Percentiles rank a stretch among this genome's conserved stretches.
Evolutionary conservation across 2,113 vertebrate species (phyloP).

Genomic region (Xyliphius kryptos): DNA sequence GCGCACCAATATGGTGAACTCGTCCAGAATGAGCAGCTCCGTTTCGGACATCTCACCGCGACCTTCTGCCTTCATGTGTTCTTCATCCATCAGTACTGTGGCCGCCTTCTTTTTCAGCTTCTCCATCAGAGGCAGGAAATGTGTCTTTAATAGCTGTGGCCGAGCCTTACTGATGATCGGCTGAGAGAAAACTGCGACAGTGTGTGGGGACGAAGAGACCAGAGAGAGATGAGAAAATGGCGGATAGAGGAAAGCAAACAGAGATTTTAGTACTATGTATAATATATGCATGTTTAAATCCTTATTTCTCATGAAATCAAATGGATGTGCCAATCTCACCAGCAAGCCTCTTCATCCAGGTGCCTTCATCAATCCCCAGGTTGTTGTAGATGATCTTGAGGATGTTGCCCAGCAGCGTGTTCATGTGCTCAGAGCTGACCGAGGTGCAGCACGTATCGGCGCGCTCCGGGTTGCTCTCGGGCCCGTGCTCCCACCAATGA

Average conservation of each 20-base stretch:
- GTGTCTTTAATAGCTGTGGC: conserved; percentile 84
- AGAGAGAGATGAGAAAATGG: no score
- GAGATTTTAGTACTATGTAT: no score
- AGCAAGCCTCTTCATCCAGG: conserved; percentile 95
- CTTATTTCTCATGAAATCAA: no score
- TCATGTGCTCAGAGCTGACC: conserved; percentile 88
- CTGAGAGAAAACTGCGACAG: conserved; percentile 94
- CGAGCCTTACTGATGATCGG: conserved; percentile 95
- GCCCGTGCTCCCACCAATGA: conserved; percentile 93
- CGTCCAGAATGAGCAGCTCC: conserved; percentile 91
- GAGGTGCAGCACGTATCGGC: conserved; percentile 80
- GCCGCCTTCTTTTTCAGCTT: conserved; percentile 94
- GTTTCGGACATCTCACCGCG: conserved; percentile 94
- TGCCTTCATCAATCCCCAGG: conserved; percentile 88
- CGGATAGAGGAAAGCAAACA: no score
- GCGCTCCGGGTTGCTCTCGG: conserved; percentile 69
- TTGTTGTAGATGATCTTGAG: conserved; percentile 97
- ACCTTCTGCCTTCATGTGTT: conserved; percentile 85
- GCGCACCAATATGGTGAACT: conserved; percentile 86
- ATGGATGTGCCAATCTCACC: no score
- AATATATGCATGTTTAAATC: no score
- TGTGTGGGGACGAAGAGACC: no score
- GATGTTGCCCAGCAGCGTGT: conserved; percentile 88
- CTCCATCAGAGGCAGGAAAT: conserved; percentile 94
- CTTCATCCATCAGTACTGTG: conserved; percentile 84